Evolutionary conservation across 2,797 vertebrate species (phyloP).

Genomic region (Lepus oiostolus): DNA sequence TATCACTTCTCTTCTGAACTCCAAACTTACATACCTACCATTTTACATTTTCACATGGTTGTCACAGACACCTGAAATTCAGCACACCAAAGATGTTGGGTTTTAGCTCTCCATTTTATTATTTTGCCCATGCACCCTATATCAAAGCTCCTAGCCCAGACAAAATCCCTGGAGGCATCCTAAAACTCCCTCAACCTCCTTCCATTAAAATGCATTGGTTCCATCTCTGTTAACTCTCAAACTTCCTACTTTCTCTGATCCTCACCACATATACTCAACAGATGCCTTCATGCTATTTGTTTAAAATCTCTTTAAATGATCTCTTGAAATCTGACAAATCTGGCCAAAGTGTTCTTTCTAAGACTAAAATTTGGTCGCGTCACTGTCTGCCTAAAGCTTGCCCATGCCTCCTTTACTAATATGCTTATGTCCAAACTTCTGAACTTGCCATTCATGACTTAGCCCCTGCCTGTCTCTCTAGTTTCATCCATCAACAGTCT

Average conservation of each 20-base stretch:
- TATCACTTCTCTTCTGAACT: conserved; percentile 3
- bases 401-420: neutral
- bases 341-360: neutral
- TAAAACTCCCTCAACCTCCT: neutral
- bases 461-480: neutral
- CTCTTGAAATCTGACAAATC: conserved; percentile 32
- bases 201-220: neutral
- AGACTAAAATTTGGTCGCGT: conserved; percentile 8
- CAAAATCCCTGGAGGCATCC: neutral
- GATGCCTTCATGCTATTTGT: neutral
- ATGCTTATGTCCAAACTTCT: neutral
- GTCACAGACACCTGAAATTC: neutral
- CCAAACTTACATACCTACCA: neutral
- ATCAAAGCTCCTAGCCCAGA: neutral
- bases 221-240: neutral
- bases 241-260: neutral
- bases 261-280: neutral
- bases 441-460: neutral
- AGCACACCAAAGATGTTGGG: neutral
- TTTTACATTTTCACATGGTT: neutral
- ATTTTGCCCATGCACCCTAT: neutral
- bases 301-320: conserved; percentile 5
- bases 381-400: neutral
- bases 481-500: neutral
- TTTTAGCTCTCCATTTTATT: neutral